Conservation (phyloP, 2,797 vertebrate species). For the Acipenser oxyrinchus region DNA sequence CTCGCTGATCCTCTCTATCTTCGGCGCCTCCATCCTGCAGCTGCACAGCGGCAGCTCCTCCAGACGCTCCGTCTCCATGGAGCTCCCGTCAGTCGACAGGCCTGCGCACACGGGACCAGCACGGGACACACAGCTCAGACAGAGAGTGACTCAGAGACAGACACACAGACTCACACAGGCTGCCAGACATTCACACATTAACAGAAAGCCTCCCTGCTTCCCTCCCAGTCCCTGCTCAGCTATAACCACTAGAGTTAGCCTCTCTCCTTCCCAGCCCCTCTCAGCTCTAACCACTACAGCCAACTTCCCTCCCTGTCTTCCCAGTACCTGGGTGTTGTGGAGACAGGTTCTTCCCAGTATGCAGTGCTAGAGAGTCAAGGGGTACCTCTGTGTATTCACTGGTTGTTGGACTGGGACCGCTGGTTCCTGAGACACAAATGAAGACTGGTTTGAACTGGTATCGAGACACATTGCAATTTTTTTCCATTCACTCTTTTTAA, state of each 20-base stretch:
- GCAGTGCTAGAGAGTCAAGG: slow-evolving; percentile 74
- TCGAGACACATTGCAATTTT: too few species aligned
- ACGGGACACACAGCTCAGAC: background rate
- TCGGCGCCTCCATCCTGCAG: slow-evolving; percentile 88
- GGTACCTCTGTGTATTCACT: slow-evolving; percentile 84
- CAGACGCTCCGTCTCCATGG: slow-evolving; percentile 74
- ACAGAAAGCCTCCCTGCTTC: too few species aligned
- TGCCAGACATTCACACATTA: too few species aligned
- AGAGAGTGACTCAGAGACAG: background rate
- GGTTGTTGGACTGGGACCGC: slow-evolving; percentile 35
- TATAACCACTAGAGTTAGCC: too few species aligned
- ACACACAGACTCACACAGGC: slow-evolving; percentile 24
- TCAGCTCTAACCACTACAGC: too few species aligned
- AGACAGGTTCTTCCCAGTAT: slow-evolving; percentile 72
- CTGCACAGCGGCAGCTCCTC: slow-evolving; percentile 86
- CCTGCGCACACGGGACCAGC: background rate
- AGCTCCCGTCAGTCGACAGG: slow-evolving; percentile 70
- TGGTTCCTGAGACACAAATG: slow-evolving; percentile 28
- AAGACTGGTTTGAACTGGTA: background rate
- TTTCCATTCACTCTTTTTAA: too few species aligned
- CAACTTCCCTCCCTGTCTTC: background rate
- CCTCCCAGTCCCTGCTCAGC: too few species aligned
- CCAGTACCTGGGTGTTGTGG: slow-evolving; percentile 69
- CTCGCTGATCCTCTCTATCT: slow-evolving; percentile 68
- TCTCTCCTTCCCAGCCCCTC: slow-evolving; percentile 12